A percentile compares a stretch with the other conserved stretches of the same genome.
Evolutionary conservation across 2,113 vertebrate genomes (phyloP).

Genomic region (Haemorhous mexicanus): DNA sequence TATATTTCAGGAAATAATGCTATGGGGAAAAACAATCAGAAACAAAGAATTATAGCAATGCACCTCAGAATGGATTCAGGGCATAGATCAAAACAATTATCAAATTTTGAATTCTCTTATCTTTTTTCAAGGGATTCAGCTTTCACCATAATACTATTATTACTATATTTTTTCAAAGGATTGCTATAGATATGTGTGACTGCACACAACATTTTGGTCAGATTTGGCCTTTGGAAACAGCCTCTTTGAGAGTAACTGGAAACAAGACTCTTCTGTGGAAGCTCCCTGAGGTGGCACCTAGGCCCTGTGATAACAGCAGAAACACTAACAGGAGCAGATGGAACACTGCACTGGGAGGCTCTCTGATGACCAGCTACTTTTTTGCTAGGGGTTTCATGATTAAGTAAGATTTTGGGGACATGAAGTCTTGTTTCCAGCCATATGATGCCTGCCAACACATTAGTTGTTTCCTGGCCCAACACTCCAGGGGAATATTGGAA

Average conservation of each 20-base stretch:
- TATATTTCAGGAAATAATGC: neutral
- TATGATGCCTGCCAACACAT: neutral
- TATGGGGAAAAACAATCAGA: neutral
- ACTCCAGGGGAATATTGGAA: neutral
- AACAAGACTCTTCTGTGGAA: neutral
- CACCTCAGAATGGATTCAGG: neutral
- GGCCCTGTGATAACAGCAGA: neutral
- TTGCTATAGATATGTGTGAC: neutral
- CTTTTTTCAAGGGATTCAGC: neutral
- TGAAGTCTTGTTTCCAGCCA: neutral
- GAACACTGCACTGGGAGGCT: neutral
- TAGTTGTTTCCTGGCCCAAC: neutral
- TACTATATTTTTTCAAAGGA: neutral
- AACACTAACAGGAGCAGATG: neutral
- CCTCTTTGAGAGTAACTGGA: neutral
- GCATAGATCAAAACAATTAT: neutral
- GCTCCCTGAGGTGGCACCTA: neutral
- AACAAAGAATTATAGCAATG: neutral
- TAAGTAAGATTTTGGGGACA: neutral
- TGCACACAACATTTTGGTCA: neutral
- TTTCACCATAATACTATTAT: neutral
- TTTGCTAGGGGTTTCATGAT: neutral
- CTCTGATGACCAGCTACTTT: neutral
- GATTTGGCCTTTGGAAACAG: neutral
- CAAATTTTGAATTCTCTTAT: neutral